Base-by-base conservation (phyloP, 2,113 vertebrate species). In the Perca fluviatilis region DNA sequence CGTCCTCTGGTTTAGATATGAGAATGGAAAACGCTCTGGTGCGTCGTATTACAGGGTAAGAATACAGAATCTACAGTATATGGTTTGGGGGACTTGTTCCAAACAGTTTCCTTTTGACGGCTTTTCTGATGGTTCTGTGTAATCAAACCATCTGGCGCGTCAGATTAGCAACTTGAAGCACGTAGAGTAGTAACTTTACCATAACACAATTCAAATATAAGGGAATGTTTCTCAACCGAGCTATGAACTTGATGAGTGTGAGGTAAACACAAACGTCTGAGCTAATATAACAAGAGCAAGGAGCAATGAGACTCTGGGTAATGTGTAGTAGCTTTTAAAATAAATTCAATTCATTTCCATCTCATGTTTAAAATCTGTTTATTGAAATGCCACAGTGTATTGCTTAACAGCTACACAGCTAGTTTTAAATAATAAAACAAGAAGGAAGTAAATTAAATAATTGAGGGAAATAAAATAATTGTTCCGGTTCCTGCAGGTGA, bases 401-500 rank as follows among this genome's bases (percentile, higher is more conserved):
- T 47, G n/a, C 36, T 56, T 2, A 15, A 46, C 10, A 36, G 58
- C 30, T 43, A 14, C 19, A 64, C 6, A 8, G 13, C 23, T 27
- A 12, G 5, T 8, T n/a, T n/a, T 9, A 47, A 12, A 18, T 18
- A 47, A 47, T 16, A 19, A 13, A 40, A 69, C 5, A 49, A 49
- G 2, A 47, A n/a, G 27, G 9, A 5, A 19, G n/a, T 18, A 56
- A 18, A 62, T 15, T 19, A 0, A 8, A 15, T 0, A 23, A 74
- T 15, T 5, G 50, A 62, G 25, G n/a, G 7, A 49, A 36, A 58
- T 18, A 0, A 74, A 80, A 67, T 14, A 61, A 65, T 40, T 4
- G 47, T 11, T 72, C 43, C 15, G 21, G 69, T 91, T 90, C 84
- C 79, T 91, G 90, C 86, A 91, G 86, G 88, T 91, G 88, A 91